Conservation (phyloP, 2,113 vertebrate species). For the Chunga burmeisteri region DNA sequence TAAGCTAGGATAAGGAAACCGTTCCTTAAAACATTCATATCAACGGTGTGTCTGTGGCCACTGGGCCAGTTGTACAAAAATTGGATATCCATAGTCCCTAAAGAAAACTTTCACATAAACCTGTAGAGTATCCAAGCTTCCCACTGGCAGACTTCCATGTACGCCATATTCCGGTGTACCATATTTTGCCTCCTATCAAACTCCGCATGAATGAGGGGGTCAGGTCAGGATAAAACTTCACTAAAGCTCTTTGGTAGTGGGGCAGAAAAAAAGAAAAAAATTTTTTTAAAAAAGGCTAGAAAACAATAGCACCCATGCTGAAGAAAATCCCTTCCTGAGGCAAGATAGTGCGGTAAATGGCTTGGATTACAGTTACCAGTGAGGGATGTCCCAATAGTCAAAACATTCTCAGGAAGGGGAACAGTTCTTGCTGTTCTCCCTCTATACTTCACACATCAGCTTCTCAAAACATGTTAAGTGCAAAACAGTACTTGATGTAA, state of each 20-base stretch:
- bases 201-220: not conserved
- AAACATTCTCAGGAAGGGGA: not conserved
- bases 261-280: no score
- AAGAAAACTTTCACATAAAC: not conserved
- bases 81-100: not conserved
- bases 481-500: not conserved
- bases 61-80: not conserved
- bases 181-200: not conserved
- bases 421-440: not conserved
- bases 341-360: not conserved
- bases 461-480: not conserved
- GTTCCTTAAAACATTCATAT: not conserved
- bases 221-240: not conserved
- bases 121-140: not conserved
- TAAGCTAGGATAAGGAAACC: not conserved
- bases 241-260: not conserved
- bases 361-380: not conserved
- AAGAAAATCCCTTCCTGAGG: not conserved
- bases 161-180: not conserved
- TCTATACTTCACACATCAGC: not conserved
- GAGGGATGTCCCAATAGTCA: not conserved
- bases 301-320: not conserved
- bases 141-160: not conserved
- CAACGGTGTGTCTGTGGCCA: not conserved
- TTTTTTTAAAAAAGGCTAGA: not conserved